Evolutionary conservation across 1,140 invertebrate species (phyloP).

Genomic region (Oncopeltus fasciatus): DNA sequence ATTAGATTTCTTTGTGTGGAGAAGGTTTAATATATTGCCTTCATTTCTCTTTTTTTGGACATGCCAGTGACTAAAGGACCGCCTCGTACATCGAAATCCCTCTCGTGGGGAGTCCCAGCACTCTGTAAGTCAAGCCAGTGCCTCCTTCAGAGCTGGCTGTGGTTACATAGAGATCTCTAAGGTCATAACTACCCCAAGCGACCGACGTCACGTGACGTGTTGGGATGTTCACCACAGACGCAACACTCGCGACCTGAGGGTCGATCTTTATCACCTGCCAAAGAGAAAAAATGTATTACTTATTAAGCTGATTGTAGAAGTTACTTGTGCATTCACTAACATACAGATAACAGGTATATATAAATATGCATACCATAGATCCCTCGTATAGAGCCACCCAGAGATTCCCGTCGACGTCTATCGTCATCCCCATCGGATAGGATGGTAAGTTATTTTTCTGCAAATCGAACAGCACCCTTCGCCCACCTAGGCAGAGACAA

Average conservation of each 20-base stretch:
- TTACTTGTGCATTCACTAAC: neutral
- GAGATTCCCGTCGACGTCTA: constrained; percentile 45
- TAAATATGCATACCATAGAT: constrained; percentile 23
- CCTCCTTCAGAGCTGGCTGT: constrained; percentile 20
- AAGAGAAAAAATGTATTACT: neutral
- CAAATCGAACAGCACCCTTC: constrained; percentile 32
- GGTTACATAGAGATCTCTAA: constrained; percentile 37
- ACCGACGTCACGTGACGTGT: constrained; percentile 37
- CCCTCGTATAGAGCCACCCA: constrained; percentile 49
- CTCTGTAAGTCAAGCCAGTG: neutral
- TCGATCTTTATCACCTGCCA: constrained; percentile 31
- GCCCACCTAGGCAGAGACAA: too few species aligned
- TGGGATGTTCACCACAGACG: constrained; percentile 30
- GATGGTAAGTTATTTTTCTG: constrained; percentile 32
- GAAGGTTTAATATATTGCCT: too few species aligned
- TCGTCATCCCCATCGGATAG: constrained; percentile 54
- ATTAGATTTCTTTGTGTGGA: too few species aligned
- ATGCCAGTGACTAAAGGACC: too few species aligned
- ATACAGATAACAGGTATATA: neutral
- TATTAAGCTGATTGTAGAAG: too few species aligned
- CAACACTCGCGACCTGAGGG: constrained; percentile 26
- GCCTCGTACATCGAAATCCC: too few species aligned
- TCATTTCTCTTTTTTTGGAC: too few species aligned
- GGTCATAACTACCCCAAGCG: constrained; percentile 41
- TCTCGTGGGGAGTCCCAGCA: neutral